phyloP scores from a whole-genome alignment of 2,888 invertebrate genomes.

The Ligdia adustata region DNA sequence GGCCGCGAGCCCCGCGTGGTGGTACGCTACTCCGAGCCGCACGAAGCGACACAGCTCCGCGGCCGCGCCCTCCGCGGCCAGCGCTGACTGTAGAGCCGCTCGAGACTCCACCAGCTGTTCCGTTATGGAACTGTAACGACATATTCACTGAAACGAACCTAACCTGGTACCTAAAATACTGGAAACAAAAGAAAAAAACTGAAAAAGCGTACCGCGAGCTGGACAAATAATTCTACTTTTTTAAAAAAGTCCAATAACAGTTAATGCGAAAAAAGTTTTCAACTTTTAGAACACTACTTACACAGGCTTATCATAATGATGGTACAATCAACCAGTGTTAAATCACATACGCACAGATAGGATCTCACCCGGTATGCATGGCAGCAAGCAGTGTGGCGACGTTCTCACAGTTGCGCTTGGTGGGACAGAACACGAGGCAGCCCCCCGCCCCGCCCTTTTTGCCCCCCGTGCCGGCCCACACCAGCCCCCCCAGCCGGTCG shows the following conservation, averaged over 20 bases:
- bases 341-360: not conserved
- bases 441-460: constrained; percentile 90
- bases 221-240: too few relatives aligned
- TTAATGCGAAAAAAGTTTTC: too few relatives aligned
- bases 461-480: constrained; percentile 52
- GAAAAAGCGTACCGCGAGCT: too few relatives aligned
- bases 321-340: too few relatives aligned
- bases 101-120: too few relatives aligned
- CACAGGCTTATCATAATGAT: too few relatives aligned
- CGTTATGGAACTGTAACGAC: not conserved
- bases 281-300: too few relatives aligned
- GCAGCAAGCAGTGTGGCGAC: constrained; percentile 91
- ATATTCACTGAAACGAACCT: not conserved
- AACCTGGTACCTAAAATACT: not conserved
- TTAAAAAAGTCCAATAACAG: too few relatives aligned
- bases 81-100: constrained; percentile 75
- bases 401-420: constrained; percentile 96
- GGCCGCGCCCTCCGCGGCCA: constrained; percentile 87
- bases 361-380: constrained; percentile 75
- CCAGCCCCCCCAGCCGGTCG: constrained; percentile 91
- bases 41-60: constrained; percentile 86
- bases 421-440: constrained; percentile 96
- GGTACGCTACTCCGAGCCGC: constrained; percentile 94
- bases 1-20: constrained; percentile 95
- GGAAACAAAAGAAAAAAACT: not conserved